Conservation (phyloP, 2,113 vertebrate genomes). For the Gambusia affinis region DNA sequence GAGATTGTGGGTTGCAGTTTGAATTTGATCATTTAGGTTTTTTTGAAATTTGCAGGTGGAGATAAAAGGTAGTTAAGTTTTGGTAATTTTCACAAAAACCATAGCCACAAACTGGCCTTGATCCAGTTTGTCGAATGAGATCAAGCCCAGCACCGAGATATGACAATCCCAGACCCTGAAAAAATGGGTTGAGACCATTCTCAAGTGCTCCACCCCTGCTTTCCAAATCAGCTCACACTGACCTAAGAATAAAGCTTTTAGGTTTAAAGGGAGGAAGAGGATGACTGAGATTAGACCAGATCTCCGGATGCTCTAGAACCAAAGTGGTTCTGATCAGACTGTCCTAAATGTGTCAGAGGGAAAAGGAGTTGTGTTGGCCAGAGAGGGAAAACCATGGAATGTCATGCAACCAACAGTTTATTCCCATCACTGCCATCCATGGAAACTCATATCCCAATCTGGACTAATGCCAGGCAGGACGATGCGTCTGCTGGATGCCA, state of each 20-base stretch:
- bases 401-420: conserved; percentile 50
- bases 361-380: conserved; percentile 22
- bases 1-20: no score
- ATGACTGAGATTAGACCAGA: conserved; percentile 22
- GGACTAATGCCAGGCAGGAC: conserved; percentile 45
- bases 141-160: no score
- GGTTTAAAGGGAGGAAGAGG: conserved; percentile 12
- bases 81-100: no score
- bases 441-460: conserved; percentile 27
- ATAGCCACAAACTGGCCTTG: no score
- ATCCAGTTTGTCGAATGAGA: no score
- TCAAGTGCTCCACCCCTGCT: background rate
- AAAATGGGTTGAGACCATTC: no score
- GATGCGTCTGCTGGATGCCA: conserved; percentile 47
- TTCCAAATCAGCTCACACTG: conserved; percentile 7
- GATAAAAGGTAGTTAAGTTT: no score
- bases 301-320: conserved; percentile 50
- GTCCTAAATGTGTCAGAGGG: conserved; percentile 58
- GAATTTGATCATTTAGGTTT: no score
- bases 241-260: conserved; percentile 6
- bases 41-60: no score
- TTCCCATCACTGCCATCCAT: conserved; percentile 35
- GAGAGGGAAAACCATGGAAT: conserved; percentile 72
- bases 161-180: no score
- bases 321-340: conserved; percentile 31